A percentile compares a stretch with the other conserved stretches of the same genome.
These are phyloP conservation scores for Prionailurus viverrinus DNA, from an alignment of 2,113 vertebrate species.

Conservation along the genomic window DNA sequence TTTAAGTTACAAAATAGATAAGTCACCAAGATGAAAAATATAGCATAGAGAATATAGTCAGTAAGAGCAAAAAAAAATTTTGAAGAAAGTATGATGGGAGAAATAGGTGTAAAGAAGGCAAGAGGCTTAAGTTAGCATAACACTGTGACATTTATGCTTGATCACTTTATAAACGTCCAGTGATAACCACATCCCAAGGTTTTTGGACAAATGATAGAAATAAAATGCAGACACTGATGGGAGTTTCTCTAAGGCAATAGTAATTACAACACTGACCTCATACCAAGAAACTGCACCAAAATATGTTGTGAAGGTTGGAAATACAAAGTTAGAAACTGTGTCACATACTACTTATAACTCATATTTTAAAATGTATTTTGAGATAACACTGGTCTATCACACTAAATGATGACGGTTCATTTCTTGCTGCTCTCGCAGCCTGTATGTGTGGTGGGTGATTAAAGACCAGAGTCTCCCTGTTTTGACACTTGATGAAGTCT, in stretches of 20 bases:
- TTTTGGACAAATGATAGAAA: constrained; percentile 17
- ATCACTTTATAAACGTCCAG: background rate
- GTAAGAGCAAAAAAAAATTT: background rate
- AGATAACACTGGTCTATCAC: background rate
- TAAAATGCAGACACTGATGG: background rate
- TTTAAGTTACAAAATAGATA: background rate
- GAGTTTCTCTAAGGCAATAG: constrained; percentile 1
- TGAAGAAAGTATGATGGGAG: background rate
- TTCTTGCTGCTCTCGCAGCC: constrained; percentile 16
- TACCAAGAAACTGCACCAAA: constrained; percentile 13
- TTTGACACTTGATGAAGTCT: constrained; percentile 72
- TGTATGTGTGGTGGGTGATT: constrained; percentile 34
- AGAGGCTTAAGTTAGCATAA: background rate
- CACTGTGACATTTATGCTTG: background rate
- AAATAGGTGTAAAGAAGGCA: background rate
- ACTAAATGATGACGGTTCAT: constrained; percentile 53
- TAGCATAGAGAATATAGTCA: background rate
- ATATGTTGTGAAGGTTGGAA: background rate
- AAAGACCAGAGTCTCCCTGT: constrained; percentile 44
- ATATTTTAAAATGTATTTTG: constrained; percentile 47
- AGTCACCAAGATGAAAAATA: background rate
- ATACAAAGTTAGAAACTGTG: background rate
- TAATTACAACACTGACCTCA: constrained; percentile 43
- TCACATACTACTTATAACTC: constrained; percentile 1
- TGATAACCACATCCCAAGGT: background rate